phyloP scores from a whole-genome alignment of 2,797 vertebrate genomes.

The Phrynocephalus guinanensis region DNA sequence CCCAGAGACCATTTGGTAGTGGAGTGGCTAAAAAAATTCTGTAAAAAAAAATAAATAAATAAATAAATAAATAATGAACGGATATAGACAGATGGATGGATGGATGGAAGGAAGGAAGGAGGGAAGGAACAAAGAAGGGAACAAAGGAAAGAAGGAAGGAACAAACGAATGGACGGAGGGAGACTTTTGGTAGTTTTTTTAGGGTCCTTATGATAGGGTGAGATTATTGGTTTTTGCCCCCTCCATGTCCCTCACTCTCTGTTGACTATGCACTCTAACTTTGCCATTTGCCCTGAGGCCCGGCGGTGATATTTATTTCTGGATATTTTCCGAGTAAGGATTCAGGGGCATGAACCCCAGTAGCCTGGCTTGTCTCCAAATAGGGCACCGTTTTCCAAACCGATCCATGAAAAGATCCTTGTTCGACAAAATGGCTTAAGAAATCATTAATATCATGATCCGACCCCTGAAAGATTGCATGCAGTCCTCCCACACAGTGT shows the following conservation, averaged over 20 bases:
- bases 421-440: conserved; percentile 4
- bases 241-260: neutral
- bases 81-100: no score
- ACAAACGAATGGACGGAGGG: neutral
- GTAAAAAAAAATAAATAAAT: no score
- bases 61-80: no score
- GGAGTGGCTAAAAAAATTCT: no score
- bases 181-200: neutral
- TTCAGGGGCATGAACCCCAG: conserved; percentile 31
- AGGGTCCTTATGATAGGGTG: neutral
- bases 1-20: no score
- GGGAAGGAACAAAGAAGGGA: neutral
- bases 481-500: neutral
- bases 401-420: conserved; percentile 10
- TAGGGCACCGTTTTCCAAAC: conserved; percentile 10
- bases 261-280: neutral
- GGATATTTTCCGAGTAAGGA: conserved; percentile 27
- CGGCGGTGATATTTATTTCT: conserved; percentile 5
- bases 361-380: conserved; percentile 21
- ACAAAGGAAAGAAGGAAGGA: no score
- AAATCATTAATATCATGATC: conserved; percentile 18
- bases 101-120: no score
- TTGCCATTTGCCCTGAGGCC: conserved; percentile 3
- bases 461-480: neutral
- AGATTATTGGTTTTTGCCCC: neutral